These are phyloP conservation scores for Eilema depressum DNA, from an alignment of 2,888 invertebrate genomes.

Conservation along the genomic window DNA sequence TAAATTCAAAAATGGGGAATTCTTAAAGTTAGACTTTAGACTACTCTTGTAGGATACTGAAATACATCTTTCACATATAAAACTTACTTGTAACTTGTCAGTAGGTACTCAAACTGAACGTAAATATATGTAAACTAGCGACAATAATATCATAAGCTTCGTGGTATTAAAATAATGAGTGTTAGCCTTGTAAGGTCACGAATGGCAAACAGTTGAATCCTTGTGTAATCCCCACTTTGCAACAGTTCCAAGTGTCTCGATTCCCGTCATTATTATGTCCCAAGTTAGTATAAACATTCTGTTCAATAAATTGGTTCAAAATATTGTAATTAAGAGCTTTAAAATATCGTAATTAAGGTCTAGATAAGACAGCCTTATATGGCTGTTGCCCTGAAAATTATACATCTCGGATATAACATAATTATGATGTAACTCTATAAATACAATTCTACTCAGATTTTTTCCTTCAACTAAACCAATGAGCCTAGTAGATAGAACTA, in stretches of 20 bases:
- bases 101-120: slow-evolving; percentile 13
- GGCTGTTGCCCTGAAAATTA: not conserved
- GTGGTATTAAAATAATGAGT: slow-evolving; percentile 63
- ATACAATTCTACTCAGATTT: not conserved
- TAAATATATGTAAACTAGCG: slow-evolving; percentile 39
- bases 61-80: slow-evolving; percentile 28
- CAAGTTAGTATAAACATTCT: slow-evolving; percentile 33
- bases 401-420: not conserved
- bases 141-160: slow-evolving; percentile 41
- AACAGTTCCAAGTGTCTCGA: slow-evolving; percentile 61
- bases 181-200: slow-evolving; percentile 67
- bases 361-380: no score
- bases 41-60: slow-evolving; percentile 9
- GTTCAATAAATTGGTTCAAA: not conserved
- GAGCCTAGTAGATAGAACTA: no score
- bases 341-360: not conserved
- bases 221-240: slow-evolving; percentile 61
- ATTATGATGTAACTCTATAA: not conserved
- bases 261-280: slow-evolving; percentile 58
- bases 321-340: not conserved
- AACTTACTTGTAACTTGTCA: slow-evolving; percentile 10
- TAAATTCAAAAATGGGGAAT: no score
- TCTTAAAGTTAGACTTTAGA: not conserved
- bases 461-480: not conserved
- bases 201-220: slow-evolving; percentile 65